Evolutionary conservation across 2,888 invertebrate genomes (phyloP).

Genomic region (Eudasyphora cyanicolor): DNA sequence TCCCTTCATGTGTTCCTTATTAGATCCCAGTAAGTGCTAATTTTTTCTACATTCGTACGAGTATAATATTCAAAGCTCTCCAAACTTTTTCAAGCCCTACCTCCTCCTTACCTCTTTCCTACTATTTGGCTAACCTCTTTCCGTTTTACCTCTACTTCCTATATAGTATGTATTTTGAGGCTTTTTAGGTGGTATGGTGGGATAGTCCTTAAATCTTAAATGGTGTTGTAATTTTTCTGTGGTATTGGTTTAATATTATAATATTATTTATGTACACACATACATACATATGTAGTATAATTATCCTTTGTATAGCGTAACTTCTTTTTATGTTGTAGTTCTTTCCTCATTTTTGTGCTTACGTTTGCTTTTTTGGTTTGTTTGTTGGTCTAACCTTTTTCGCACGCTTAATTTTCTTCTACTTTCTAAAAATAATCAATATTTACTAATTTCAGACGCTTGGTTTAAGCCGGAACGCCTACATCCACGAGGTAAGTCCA

Average conservation of each 20-base stretch:
- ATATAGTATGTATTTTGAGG: background rate
- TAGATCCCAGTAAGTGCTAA: slow-evolving; percentile 79
- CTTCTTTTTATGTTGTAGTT: background rate
- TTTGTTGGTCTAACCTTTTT: slow-evolving; percentile 27
- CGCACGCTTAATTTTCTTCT: slow-evolving; percentile 38
- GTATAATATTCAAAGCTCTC: too few species aligned
- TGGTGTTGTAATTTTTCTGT: background rate
- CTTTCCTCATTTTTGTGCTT: slow-evolving; percentile 3
- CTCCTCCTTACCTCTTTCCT: background rate
- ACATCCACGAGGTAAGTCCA: slow-evolving; percentile 92
- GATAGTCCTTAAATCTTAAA: background rate
- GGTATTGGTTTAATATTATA: background rate
- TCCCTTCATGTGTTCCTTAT: slow-evolving; percentile 78
- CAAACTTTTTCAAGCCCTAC: background rate
- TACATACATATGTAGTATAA: too few species aligned
- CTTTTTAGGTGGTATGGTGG: background rate
- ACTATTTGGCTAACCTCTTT: background rate
- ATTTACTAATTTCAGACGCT: slow-evolving; percentile 87
- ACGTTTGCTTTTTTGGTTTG: background rate
- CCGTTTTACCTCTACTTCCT: background rate
- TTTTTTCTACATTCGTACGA: slow-evolving; percentile 43
- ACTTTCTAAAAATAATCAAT: slow-evolving; percentile 73
- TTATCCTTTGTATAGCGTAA: background rate
- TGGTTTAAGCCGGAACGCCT: slow-evolving; percentile 96
- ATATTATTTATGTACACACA: background rate